A percentile compares a stretch with the other conserved stretches of the same genome.
phyloP scores from a whole-genome alignment of 2,113 vertebrate genomes.

The Leucopsar rothschildi region DNA sequence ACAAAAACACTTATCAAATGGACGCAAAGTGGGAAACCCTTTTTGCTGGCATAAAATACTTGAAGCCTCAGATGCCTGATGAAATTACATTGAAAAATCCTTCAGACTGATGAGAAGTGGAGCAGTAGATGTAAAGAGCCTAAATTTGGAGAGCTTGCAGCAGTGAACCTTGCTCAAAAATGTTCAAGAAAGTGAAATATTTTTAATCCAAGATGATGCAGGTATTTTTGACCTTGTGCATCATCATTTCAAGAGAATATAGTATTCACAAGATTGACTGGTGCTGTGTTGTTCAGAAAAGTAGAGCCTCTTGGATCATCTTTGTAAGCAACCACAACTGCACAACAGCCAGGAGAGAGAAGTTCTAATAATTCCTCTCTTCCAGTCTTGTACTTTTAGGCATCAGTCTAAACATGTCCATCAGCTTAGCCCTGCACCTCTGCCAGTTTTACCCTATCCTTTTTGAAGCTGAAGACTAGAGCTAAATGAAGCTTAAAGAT shows the following conservation, averaged over 20 bases:
- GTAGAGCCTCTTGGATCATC: neutral
- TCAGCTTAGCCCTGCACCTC: neutral
- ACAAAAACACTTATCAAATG: neutral
- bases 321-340: neutral
- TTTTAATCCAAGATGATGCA: neutral
- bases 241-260: neutral
- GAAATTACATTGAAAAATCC: neutral
- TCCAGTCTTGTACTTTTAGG: neutral
- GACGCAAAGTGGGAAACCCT: neutral
- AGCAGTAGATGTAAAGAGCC: neutral
- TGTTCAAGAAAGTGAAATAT: neutral
- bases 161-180: neutral
- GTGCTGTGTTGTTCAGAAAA: neutral
- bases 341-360: neutral
- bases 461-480: neutral
- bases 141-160: neutral
- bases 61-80: neutral
- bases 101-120: neutral
- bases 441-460: neutral
- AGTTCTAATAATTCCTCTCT: neutral
- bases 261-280: neutral
- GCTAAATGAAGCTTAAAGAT: neutral
- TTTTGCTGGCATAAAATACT: neutral
- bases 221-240: neutral
- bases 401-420: neutral